A percentile compares a stretch with the other conserved stretches of the same genome.
These are phyloP conservation scores for Hypanus sabinus DNA, from an alignment of 2,113 vertebrate species.

Conservation along the genomic window DNA sequence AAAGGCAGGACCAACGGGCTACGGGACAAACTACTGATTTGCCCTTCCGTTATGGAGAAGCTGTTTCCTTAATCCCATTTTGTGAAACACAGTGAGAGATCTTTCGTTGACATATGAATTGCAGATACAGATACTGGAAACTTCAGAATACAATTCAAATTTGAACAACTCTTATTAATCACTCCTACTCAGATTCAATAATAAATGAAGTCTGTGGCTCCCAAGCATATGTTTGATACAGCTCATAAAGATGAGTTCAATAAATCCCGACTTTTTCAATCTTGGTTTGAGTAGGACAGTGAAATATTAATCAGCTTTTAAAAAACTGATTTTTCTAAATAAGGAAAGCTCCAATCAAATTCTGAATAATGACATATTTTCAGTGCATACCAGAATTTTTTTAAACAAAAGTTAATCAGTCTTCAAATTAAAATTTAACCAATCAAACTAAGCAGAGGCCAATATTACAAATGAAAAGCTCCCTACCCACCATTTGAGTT, in stretches of 20 bases:
- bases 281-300: background rate
- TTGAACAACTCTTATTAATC: constrained; percentile 27
- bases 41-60: background rate
- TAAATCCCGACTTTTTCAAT: background rate
- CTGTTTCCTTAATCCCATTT: background rate
- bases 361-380: background rate
- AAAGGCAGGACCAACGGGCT: no score
- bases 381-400: background rate
- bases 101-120: background rate
- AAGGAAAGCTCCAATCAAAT: background rate
- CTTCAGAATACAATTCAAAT: background rate
- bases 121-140: background rate
- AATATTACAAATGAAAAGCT: background rate
- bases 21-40: background rate
- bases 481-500: background rate
- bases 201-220: background rate
- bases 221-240: background rate
- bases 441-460: no score
- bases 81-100: background rate
- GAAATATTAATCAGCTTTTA: constrained; percentile 19
- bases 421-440: background rate
- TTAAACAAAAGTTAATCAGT: background rate
- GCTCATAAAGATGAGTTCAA: background rate
- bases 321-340: background rate
- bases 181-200: background rate